A percentile compares a stretch with the other conserved stretches of the same genome.
phyloP scores from a whole-genome alignment of 1,140 invertebrate genomes.

The Drosophila biarmipes region DNA sequence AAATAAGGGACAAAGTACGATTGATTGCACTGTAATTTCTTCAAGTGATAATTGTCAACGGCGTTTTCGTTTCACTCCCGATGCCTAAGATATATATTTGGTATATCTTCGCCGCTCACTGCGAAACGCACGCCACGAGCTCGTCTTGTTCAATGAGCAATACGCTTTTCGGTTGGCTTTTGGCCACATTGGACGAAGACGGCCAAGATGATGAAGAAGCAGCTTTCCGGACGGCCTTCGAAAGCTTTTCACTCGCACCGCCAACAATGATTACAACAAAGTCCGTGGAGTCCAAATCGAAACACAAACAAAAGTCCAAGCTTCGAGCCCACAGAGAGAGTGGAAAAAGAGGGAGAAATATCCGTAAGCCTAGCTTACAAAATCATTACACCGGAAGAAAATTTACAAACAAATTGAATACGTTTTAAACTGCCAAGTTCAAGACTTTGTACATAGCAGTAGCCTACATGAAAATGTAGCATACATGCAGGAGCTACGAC shows the following conservation, averaged over 20 bases:
- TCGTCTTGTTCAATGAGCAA: slow-evolving; percentile 78
- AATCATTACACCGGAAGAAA: slow-evolving; percentile 10
- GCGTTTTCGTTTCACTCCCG: slow-evolving; percentile 37
- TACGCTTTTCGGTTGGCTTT: slow-evolving; percentile 42
- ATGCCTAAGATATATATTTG: background rate
- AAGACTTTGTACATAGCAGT: too few relatives aligned
- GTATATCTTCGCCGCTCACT: slow-evolving; percentile 32
- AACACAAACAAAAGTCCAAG: slow-evolving; percentile 11
- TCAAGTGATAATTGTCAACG: slow-evolving; percentile 11
- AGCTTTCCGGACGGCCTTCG: slow-evolving; percentile 40
- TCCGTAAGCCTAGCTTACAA: slow-evolving; percentile 23
- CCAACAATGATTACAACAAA: slow-evolving; percentile 16
- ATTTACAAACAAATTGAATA: background rate
- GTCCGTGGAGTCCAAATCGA: slow-evolving; percentile 2
- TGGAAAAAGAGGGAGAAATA: slow-evolving; percentile 7
- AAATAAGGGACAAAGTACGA: slow-evolving; percentile 27
- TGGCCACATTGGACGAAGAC: slow-evolving; percentile 37
- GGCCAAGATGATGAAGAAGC: slow-evolving; percentile 14
- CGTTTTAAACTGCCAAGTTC: too few relatives aligned
- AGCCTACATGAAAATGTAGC: too few relatives aligned
- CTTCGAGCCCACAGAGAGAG: slow-evolving; percentile 13
- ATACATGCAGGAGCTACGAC: too few relatives aligned
- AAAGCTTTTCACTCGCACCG: slow-evolving; percentile 28
- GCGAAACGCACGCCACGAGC: slow-evolving; percentile 77
- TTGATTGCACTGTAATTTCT: slow-evolving; percentile 17